Conservation (phyloP, 2,113 vertebrate species). For the Chionodraco myersi region DNA sequence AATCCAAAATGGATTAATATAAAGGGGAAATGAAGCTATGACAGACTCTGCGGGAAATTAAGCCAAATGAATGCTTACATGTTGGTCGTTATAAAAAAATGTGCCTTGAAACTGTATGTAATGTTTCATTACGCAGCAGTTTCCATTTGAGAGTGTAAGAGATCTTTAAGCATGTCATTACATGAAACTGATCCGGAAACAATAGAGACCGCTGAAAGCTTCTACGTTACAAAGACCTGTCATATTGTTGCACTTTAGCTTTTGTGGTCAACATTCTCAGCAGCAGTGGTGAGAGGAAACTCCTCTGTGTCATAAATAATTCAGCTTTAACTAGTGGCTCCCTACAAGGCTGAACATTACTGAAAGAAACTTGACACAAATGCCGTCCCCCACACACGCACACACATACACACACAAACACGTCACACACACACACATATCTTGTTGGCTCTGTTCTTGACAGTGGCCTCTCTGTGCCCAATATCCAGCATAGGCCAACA, state of each 20-base stretch:
- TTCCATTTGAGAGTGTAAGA: background rate
- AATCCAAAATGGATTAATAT: too few species aligned
- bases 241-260: background rate
- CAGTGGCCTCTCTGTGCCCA: constrained; percentile 21
- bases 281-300: background rate
- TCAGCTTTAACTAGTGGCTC: constrained; percentile 39
- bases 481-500: constrained; percentile 14
- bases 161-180: background rate
- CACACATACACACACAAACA: background rate
- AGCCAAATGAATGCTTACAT: background rate
- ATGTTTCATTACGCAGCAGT: background rate
- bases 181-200: background rate
- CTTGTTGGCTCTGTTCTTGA: constrained; percentile 30
- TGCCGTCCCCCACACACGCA: too few species aligned
- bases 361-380: background rate
- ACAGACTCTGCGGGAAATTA: too few species aligned
- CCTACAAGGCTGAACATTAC: constrained; percentile 15
- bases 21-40: too few species aligned
- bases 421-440: background rate
- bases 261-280: constrained; percentile 27
- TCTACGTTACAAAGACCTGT: background rate
- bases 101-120: background rate
- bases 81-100: background rate
- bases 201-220: background rate
- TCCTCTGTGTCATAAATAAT: constrained; percentile 53